Evolutionary conservation across 2,888 invertebrate species (phyloP), one percentile per base, ranked within the genome.

Genomic region (Sturmia bella): DNA sequence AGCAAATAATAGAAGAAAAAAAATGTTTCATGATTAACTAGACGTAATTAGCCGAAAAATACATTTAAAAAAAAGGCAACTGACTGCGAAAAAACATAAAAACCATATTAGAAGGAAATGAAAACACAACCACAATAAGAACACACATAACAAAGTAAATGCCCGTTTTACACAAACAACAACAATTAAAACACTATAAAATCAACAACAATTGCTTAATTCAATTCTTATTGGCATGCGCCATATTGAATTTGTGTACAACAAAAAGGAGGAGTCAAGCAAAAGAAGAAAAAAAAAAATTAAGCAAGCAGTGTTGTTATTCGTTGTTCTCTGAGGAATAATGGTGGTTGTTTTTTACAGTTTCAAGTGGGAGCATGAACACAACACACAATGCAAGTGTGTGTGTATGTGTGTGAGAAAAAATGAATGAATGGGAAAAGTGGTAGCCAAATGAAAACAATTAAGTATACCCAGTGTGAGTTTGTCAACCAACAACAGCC

Each of bases 211-310:
- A 73, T 27, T 48, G 12, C 7, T n/a, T 64, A 5, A 39, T 57
- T 59, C 27, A 59, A 66, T 69, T 82, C 75, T 82, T 69, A 84
- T 86, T 87, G 86, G 86, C 86, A 87, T 87, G 86, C 89, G 89
- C 89, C 89, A 89, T 89, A 85, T 89, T 89, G 87, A 84, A 85
- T 84, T 84, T 63, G 39, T 48, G 54, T 17, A 45, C 68, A 68
- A 48, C 24, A 56, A 43, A 1, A 43, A 73, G 89, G 88, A 87
- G 89, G 89, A 86, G 88, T 85, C 81, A 68, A 70, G n/a, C n/a
- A n/a, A n/a, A n/a, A n/a, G n/a, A 17, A 41, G 17, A 11, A 50
- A 75, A n/a, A 3, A 32, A 32, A 32, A 32, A 1, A 5, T 32
- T 64, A 80, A 70, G 56, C 27, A 69, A 24, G 21, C 24, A n/a